Base-by-base conservation (phyloP, 2,797 vertebrate genomes). In the Cephalopachus bancanus region DNA sequence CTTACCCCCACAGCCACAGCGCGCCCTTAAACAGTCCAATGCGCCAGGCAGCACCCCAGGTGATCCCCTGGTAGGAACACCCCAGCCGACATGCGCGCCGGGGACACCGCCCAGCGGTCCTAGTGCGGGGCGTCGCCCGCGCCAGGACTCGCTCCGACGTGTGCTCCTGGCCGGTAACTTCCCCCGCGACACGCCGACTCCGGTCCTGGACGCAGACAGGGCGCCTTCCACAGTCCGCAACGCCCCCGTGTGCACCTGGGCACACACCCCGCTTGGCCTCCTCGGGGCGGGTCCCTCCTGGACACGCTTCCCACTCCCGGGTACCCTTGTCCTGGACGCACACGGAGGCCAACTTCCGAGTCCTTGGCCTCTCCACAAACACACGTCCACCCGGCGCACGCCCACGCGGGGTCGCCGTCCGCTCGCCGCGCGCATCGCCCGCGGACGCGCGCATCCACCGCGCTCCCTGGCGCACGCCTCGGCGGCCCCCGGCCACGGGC, bases 11-110 rank as follows among this genome's bases (percentile, higher is more conserved):
- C 37, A 33, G 1, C 59, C 74, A 60, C 62, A 10, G 60, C 16
- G 79, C 65, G 1, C 62, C 72, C 83, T 5, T 20, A 12, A 28
- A 19, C 62, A 22, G 33, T 22, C 19, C 75, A 51, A 87, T 49
- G 11, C 51, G 33, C 90, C 33, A 87, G 80, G 91, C 93, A 78
- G 71, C 94, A 95, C 65, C 51, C 88, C 93, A 33, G 26, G 22
- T 65, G 76, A 37, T 85, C 28, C 65, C 3, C 75, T 69, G 62
- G 12, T 76, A 37, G 51, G 59, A 65, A 72, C 37, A 16, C 2
- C 9, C 60, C 57, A 11, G 7, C 67, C 7, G 11, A 6, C 59
- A 51, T 55, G 75, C 49, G 5, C 30, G 11, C 3, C 1, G 30
- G 5, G 28, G 14, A 15, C 33, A 16, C 53, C 49, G 44, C 64